Percentiles rank a stretch among this genome's conserved stretches.
phyloP scores from a whole-genome alignment of 2,797 vertebrate species.

The Todus mexicanus region DNA sequence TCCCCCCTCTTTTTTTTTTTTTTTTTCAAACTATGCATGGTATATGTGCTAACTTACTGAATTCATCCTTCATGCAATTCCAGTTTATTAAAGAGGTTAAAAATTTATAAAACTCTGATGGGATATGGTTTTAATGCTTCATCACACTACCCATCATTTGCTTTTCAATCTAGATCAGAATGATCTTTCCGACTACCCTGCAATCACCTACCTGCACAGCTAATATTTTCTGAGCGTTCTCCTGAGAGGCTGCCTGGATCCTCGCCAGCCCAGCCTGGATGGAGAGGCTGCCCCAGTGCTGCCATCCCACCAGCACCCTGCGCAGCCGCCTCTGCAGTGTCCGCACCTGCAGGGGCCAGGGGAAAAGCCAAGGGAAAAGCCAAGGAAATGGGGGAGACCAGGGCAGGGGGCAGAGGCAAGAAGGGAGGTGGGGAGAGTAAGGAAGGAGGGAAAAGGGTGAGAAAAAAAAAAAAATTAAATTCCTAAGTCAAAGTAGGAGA shows the following conservation, averaged over 20 bases:
- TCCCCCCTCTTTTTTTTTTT: neutral
- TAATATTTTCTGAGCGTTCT: constrained; percentile 95
- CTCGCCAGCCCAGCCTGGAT: constrained; percentile 86
- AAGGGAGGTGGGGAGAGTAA: constrained; percentile 8
- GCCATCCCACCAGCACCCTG: constrained; percentile 81
- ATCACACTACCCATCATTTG: constrained; percentile 82
- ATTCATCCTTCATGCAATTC: constrained; percentile 80
- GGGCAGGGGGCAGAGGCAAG: neutral
- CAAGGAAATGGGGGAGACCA: neutral
- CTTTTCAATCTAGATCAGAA: constrained; percentile 83
- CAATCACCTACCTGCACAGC: constrained; percentile 93
- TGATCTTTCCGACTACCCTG: constrained; percentile 77
- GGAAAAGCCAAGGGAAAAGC: neutral
- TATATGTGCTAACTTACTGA: constrained; percentile 71
- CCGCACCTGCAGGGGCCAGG: constrained; percentile 76
- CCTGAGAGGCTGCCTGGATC: constrained; percentile 89
- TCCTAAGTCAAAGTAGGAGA: constrained; percentile 93
- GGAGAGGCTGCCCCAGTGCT: constrained; percentile 84
- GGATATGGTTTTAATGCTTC: constrained; percentile 82
- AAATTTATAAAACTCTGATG: constrained; percentile 83
- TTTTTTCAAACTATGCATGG: constrained; percentile 40
- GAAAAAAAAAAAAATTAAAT: constrained; percentile 73
- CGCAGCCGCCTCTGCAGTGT: constrained; percentile 88
- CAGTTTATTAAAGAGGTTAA: constrained; percentile 84
- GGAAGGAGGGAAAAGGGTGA: neutral